Evolutionary conservation across 2,797 vertebrate genomes (phyloP).

Genomic region (Pempheris klunzingeri): DNA sequence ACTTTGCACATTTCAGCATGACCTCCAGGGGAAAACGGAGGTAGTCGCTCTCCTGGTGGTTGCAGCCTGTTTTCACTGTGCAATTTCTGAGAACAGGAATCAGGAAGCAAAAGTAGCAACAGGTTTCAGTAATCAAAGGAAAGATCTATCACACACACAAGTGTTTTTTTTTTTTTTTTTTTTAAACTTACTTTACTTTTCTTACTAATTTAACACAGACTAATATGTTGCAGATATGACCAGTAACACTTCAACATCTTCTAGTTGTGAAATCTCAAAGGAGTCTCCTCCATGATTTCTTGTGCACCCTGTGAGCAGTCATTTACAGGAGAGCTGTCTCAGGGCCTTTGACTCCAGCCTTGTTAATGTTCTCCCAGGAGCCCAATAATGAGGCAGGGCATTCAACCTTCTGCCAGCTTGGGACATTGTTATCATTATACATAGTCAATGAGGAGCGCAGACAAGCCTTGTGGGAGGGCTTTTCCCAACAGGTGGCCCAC

Average conservation of each 20-base stretch:
- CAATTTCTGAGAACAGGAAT: neutral
- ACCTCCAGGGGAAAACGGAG: constrained; percentile 18
- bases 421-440: constrained; percentile 60
- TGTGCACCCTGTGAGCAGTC: constrained; percentile 35
- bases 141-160: no score
- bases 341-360: constrained; percentile 52
- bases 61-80: constrained; percentile 4
- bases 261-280: constrained; percentile 12
- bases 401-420: constrained; percentile 58
- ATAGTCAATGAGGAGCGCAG: constrained; percentile 41
- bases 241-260: neutral
- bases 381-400: constrained; percentile 61
- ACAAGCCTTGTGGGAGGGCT: constrained; percentile 27
- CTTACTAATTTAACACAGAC: neutral
- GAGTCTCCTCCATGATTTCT: constrained; percentile 29
- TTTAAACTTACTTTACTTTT: no score
- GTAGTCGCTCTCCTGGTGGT: neutral
- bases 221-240: constrained; percentile 3
- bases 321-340: constrained; percentile 49
- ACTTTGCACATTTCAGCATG: constrained; percentile 62
- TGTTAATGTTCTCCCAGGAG: constrained; percentile 69
- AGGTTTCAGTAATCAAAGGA: neutral
- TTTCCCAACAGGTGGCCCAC: constrained; percentile 40
- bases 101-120: constrained; percentile 41
- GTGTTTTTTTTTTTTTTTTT: neutral